These are phyloP conservation scores for Crematogaster levior DNA, from an alignment of 2,888 invertebrate species.

Conservation along the genomic window DNA sequence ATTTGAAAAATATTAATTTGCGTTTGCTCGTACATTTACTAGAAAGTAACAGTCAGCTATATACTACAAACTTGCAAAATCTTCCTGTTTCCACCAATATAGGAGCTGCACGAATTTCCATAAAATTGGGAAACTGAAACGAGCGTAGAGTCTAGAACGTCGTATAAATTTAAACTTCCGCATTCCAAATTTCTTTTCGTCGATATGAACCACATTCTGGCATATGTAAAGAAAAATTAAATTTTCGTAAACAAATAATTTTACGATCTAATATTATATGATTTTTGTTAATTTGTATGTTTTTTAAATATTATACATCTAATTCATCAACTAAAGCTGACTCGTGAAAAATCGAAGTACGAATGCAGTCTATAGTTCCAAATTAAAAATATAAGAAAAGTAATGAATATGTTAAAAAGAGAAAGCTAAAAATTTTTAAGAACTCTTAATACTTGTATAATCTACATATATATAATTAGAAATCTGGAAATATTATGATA, in stretches of 20 bases:
- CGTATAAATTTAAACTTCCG: slow-evolving; percentile 68
- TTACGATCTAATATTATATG: slow-evolving; percentile 1
- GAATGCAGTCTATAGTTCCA: background rate
- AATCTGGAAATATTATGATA: background rate
- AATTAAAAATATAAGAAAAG: background rate
- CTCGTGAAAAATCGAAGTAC: background rate
- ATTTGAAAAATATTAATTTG: background rate
- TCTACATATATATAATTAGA: background rate
- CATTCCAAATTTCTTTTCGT: slow-evolving; percentile 53
- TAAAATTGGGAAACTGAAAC: slow-evolving; percentile 38
- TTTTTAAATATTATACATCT: background rate
- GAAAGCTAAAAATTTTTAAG: background rate
- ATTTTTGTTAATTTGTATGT: background rate
- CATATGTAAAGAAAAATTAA: slow-evolving; percentile 46
- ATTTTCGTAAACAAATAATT: slow-evolving; percentile 21
- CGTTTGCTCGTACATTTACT: background rate
- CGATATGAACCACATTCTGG: slow-evolving; percentile 18
- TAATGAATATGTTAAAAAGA: background rate
- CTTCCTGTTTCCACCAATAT: slow-evolving; percentile 37
- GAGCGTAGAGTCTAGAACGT: slow-evolving; percentile 60
- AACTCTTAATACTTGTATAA: background rate
- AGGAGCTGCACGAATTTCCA: slow-evolving; percentile 46
- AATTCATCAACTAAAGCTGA: background rate
- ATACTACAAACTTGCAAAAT: slow-evolving; percentile 39
- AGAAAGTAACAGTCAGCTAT: slow-evolving; percentile 12